Evolutionary conservation across 2,797 vertebrate species (phyloP).

Genomic region (Fistularia tabacaria): DNA sequence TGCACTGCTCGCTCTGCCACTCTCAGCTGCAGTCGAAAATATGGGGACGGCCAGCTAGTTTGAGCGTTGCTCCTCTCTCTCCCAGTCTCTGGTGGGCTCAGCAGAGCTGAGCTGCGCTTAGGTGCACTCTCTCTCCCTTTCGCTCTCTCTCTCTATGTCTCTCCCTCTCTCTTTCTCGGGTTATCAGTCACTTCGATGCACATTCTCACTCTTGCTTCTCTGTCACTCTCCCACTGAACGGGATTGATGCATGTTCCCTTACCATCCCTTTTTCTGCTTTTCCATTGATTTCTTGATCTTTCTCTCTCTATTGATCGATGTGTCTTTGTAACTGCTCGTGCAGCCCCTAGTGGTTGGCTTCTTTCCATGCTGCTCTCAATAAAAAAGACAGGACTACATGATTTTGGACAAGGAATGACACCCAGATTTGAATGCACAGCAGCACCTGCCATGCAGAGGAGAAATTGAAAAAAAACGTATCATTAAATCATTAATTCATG

Average conservation of each 20-base stretch:
- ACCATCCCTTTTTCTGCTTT: slow-evolving; percentile 37
- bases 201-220: slow-evolving; percentile 37
- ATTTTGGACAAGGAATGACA: background rate
- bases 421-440: no score
- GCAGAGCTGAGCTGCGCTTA: background rate
- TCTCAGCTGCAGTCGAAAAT: slow-evolving; percentile 71
- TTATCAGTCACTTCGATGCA: slow-evolving; percentile 34
- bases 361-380: slow-evolving; percentile 29
- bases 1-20: slow-evolving; percentile 57
- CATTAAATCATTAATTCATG: no score
- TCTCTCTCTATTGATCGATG: slow-evolving; percentile 61
- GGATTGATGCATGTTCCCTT: slow-evolving; percentile 37
- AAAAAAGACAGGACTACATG: background rate
- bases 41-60: slow-evolving; percentile 64
- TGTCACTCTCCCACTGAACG: slow-evolving; percentile 40
- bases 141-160: slow-evolving; percentile 35
- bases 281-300: slow-evolving; percentile 52
- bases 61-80: slow-evolving; percentile 44
- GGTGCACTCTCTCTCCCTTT: slow-evolving; percentile 35
- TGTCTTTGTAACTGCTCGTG: slow-evolving; percentile 59
- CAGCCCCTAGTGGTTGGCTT: slow-evolving; percentile 77
- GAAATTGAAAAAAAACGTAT: no score
- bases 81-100: slow-evolving; percentile 18
- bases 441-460: no score
- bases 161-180: slow-evolving; percentile 26